Conservation (phyloP, 2,797 vertebrate genomes). For the Hypotaenidia philippensis region DNA sequence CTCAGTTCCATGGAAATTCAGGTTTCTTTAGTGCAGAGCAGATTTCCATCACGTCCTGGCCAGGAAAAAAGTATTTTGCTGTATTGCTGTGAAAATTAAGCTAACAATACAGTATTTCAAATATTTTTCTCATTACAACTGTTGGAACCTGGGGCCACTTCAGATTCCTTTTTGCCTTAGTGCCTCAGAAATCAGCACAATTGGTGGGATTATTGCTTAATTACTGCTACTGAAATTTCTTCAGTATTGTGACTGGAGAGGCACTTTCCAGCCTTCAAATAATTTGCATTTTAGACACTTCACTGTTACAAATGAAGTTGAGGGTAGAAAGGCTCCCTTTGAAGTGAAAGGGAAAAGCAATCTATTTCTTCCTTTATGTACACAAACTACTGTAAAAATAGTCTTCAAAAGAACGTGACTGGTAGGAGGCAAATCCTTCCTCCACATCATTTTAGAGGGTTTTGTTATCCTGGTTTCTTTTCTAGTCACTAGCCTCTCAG, state of each 20-base stretch:
- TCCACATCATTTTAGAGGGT: not conserved
- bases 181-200: not conserved
- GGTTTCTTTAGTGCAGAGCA: not conserved
- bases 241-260: not conserved
- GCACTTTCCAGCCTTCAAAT: not conserved
- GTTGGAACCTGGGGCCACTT: fast-evolving
- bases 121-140: not conserved
- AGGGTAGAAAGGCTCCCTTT: not conserved
- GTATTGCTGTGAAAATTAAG: not conserved
- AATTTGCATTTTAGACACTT: not conserved
- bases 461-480: not conserved
- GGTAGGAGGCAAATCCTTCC: not conserved
- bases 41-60: not conserved
- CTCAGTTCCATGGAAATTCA: not conserved
- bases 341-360: not conserved
- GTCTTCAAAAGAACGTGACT: not conserved
- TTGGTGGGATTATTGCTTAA: not conserved
- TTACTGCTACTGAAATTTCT: not conserved
- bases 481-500: not conserved
- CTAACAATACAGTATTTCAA: not conserved
- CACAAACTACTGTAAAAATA: not conserved
- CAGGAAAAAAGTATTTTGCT: not conserved
- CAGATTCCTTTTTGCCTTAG: not conserved
- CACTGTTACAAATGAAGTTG: not conserved
- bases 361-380: not conserved